A percentile compares a stretch with the other conserved stretches of the same genome.
Evolutionary conservation across 2,797 vertebrate species (phyloP).

Genomic region (Pangasius macronema): DNA sequence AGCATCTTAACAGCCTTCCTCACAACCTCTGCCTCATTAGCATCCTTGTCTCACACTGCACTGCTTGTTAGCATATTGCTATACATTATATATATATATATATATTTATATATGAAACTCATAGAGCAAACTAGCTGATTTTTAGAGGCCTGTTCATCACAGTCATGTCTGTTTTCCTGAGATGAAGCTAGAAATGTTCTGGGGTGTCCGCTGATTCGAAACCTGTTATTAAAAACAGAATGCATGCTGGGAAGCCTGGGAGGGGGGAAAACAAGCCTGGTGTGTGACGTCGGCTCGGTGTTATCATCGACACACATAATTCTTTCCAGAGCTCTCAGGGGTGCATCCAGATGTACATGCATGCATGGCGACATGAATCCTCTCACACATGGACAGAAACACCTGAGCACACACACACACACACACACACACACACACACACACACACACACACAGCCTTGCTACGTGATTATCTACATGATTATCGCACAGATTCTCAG

Average conservation of each 20-base stretch:
- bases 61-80: neutral
- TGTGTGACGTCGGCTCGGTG: conserved; percentile 10
- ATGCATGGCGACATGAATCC: conserved; percentile 27
- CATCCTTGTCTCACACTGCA: neutral
- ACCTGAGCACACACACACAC: conserved; percentile 22
- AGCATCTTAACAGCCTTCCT: neutral
- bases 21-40: neutral
- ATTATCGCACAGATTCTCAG: neutral
- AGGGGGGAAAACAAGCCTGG: neutral
- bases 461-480: neutral
- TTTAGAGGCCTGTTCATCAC: neutral
- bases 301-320: conserved; percentile 12
- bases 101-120: too few species aligned
- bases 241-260: conserved; percentile 37
- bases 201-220: neutral
- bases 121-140: neutral
- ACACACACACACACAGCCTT: conserved; percentile 5
- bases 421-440: conserved; percentile 11
- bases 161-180: conserved; percentile 5
- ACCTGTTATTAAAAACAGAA: conserved; percentile 25
- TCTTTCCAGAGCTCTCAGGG: conserved; percentile 28
- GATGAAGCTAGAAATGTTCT: neutral
- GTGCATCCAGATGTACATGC: conserved; percentile 23
- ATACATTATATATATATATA: too few species aligned
- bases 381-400: conserved; percentile 40